phyloP scores from a whole-genome alignment of 2,797 vertebrate species.

The Pantherophis alleghaniensis region DNA sequence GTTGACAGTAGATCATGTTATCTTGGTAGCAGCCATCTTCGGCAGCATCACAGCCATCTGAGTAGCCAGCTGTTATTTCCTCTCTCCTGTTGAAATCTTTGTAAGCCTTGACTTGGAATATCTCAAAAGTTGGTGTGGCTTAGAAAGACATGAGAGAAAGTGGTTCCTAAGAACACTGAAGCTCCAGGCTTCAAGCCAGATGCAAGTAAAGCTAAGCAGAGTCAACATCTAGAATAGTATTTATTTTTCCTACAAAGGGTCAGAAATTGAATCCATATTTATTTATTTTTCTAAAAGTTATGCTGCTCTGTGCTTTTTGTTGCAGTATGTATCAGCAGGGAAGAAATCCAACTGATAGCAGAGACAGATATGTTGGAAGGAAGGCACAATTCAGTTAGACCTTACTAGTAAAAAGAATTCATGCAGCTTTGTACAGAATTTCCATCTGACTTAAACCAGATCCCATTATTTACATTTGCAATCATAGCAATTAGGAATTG shows the following conservation, averaged over 20 bases:
- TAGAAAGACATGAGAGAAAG: neutral
- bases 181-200: neutral
- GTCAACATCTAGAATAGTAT: neutral
- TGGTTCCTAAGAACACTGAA: neutral
- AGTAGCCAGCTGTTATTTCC: neutral
- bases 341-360: neutral
- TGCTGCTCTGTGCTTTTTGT: neutral
- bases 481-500: neutral
- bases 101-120: neutral
- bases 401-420: neutral
- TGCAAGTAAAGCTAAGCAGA: neutral
- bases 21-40: neutral
- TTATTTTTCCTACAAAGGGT: neutral
- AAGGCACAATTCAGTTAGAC: neutral
- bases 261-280: neutral
- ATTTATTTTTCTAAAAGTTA: neutral
- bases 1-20: neutral
- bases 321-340: neutral
- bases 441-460: neutral
- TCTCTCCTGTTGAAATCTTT: neutral
- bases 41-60: neutral
- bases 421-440: neutral
- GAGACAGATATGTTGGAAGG: neutral
- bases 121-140: neutral
- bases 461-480: neutral